These are phyloP conservation scores for Hiodon alosoides DNA, from an alignment of 2,113 vertebrate species.

Conservation along the genomic window DNA sequence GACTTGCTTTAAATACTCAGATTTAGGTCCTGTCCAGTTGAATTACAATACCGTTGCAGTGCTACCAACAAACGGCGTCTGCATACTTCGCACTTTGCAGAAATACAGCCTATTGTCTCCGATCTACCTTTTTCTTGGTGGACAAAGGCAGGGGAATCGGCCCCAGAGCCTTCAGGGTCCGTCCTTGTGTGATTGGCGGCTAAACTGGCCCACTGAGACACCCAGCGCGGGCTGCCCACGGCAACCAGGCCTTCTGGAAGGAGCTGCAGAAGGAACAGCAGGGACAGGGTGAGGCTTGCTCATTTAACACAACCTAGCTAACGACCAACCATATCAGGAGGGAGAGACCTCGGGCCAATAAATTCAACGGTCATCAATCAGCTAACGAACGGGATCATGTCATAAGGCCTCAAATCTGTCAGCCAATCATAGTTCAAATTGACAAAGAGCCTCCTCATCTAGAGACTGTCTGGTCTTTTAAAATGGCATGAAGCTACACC, in stretches of 20 bases:
- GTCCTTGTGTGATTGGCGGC: conserved; percentile 89
- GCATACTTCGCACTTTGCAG: neutral
- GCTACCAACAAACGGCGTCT: neutral
- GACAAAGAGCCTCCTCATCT: neutral
- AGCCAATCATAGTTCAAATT: neutral
- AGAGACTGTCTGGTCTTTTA: too few relatives aligned
- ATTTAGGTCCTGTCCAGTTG: neutral
- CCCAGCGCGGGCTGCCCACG: conserved; percentile 83
- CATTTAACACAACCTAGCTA: conserved; percentile 11
- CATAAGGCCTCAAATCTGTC: neutral
- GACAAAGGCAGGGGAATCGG: conserved; percentile 67
- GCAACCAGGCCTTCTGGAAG: conserved; percentile 61
- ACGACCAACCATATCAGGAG: conserved; percentile 6
- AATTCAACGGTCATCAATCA: neutral
- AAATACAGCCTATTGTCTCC: neutral
- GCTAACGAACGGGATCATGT: neutral
- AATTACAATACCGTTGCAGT: neutral
- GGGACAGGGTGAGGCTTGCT: conserved; percentile 2
- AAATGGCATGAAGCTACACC: too few relatives aligned
- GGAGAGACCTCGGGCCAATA: neutral
- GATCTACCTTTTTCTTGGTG: conserved; percentile 78
- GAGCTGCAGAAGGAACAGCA: conserved; percentile 41
- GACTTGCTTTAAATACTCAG: too few relatives aligned
- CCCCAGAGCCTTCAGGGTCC: conserved; percentile 78
- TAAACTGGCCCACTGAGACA: conserved; percentile 92